Base-by-base conservation (phyloP, 1,140 invertebrate species). In the Schlechtendalia chinensis region DNA sequence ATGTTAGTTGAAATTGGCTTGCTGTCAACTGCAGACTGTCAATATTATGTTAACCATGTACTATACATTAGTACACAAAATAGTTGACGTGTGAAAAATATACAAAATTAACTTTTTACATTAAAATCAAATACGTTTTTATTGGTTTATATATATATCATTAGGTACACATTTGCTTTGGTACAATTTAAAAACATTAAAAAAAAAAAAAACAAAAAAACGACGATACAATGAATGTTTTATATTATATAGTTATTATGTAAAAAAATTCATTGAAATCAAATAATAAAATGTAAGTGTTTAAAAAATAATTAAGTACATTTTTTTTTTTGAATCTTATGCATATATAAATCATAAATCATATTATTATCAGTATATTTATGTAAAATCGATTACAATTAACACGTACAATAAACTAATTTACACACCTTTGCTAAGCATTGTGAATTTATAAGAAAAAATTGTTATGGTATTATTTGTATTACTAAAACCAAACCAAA, bases 231-330 rank as follows among this genome's bases (percentile, higher is more conserved):
- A 45, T 45, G n/a, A 47, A 16, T 0, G 24, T 27, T 47, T 24
- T 4, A 19, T 65, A 65, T 12, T 65, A 65, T 12, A 19, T 39
- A 65, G 2, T 32, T 65, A 65, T 65, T 8, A 14, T 27, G 0
- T 27, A 32, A 65, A 8, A 61, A 6, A 59, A 61, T 29, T 61
- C 16, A 29, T 19, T n/a, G 32, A 39, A 39, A 39, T 39, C 32
- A 39, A 39, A 39, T 3, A 39, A 63, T 19, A 63, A n/a, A 65
- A 65, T 65, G 32, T n/a, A 50, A 54, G 17, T 54, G 32, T 65
- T 39, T 65, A 65, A 10, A 50, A 65, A 32, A 32, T 63, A 63
- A 65, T 65, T 65, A 65, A 65, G 29, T 65, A 65, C 61, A 39
- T 39, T n/a, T 32, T 39, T 32, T 1, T 65, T 16, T 4, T 27